Base-by-base conservation (phyloP, 2,888 invertebrate genomes). In the Labia minor region DNA sequence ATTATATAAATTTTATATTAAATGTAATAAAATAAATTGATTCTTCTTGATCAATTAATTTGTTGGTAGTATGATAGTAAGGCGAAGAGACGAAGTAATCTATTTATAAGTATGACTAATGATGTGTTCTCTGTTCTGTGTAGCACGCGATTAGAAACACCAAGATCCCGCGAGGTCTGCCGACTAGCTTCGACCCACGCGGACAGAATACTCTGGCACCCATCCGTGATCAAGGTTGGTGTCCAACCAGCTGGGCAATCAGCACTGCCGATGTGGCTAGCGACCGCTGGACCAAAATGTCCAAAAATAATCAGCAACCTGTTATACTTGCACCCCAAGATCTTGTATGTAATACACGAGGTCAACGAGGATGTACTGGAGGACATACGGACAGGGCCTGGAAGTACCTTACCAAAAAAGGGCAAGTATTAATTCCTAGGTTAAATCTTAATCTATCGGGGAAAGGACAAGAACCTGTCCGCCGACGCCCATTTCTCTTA, bases 161-260 rank as follows among this genome's bases (percentile, higher is more conserved):
- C 67, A 85, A 86, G 76, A 83, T 85, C 71, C 81, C 84, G 0
- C 77, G 79, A 0, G 71, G 75, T 0, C 78, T 92, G 70, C 93
- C 92, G 0, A 75, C 75, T 14, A 74, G 81, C 61, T 97, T 96
- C 76, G 93, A 96, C 75, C 81, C 92, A 0, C 80, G 90, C 14
- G 76, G 95, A 95, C 85, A 85, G 0, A 80, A 81, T 1, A 83
- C 82, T 72, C 87, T 95, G 65, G 85, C 88, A 0, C 84, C 83
- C 0, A 76, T 83, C n/a, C 72, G 76, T 37, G 82, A 84, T 71
- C 83, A 83, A 74, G 85, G 84, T 19, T 83, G 85, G 80, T 89
- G 96, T 75, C 95, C 90, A 0, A 86, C 95, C 0, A 95, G 95
- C 1, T 97, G 96, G 96, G 95, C 94, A 0, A 83, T 96, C 21